Conservation (phyloP, 1,140 invertebrate species). For the Drosophila bocki region DNA sequence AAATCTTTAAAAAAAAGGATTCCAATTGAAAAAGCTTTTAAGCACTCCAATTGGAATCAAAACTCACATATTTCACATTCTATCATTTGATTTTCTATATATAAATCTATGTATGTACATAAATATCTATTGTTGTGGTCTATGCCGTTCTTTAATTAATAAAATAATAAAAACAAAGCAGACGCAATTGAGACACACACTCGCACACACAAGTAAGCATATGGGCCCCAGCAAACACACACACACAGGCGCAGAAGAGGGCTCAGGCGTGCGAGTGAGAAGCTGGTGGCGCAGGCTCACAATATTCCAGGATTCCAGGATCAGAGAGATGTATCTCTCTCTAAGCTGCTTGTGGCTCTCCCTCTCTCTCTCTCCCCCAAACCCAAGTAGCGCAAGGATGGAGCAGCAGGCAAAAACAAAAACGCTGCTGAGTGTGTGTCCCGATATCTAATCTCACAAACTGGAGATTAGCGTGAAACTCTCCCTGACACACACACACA, state of each 20-base stretch:
- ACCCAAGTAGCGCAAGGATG: not conserved
- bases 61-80: not conserved
- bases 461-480: conserved; percentile 64
- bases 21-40: not conserved
- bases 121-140: not conserved
- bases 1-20: not conserved
- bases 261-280: conserved; percentile 40
- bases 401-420: not conserved
- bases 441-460: conserved; percentile 71
- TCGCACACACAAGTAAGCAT: conserved; percentile 11
- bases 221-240: not conserved
- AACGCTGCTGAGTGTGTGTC: conserved; percentile 2
- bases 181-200: conserved; percentile 14
- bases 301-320: conserved; percentile 21
- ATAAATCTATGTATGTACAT: not conserved
- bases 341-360: not conserved
- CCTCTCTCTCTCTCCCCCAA: not conserved
- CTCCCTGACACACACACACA: conserved; percentile 23
- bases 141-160: conserved; percentile 61
- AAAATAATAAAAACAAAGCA: conserved; percentile 47
- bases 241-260: not conserved
- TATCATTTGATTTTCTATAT: not conserved
- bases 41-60: not conserved
- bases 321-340: not conserved
- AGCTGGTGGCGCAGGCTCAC: conserved; percentile 59